Evolutionary conservation across 2,888 invertebrate genomes (phyloP), one percentile per base, ranked within the genome.

Genomic region (Dexiosoma caninum): DNA sequence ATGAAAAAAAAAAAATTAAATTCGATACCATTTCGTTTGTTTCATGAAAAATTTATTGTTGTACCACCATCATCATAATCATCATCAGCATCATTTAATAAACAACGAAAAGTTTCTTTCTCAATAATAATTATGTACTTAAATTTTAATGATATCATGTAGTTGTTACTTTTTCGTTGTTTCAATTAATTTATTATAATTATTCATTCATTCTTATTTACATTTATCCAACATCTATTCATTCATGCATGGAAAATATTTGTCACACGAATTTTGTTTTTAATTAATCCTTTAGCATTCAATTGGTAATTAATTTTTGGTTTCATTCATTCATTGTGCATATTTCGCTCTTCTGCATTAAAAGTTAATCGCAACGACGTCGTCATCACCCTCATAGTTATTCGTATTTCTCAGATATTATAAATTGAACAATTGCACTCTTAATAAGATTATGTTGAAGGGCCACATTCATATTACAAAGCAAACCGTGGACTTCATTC

Each of bases 261-360:
- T 81, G 81, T 81, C 81, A 77, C 81, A 74, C 64, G 72, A 77
- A 75, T 46, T 64, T 35, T 49, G n/a, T 74, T 66, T 23, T 21
- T 40, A 40, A 70, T 62, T 76, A 49, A 72, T 62, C 44, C 67
- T 66, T 80, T 46, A 60, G 27, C 6, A 53, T 76, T 72, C 66
- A 81, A 74, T 57, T 70, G 64, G 30, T 62, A 74, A 64, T 59
- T 78, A 53, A 75, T 78, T 78, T 75, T 66, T 53, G 46, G 49
- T 67, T n/a, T n/a, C n/a, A n/a, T n/a, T 69, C 32, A 57, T 55
- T 66, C 72, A 55, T 16, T 44, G 5, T 7, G 10, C 12, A 10
- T 14, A 16, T 46, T 57, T 59, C 49, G 37, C n/a, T 30, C 12
- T 32, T 16, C 8, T 14, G 14, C 21, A 21, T 59, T 35, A 42